Evolutionary conservation across 2,797 vertebrate species (phyloP).

Genomic region (Gambelia wislizenii): DNA sequence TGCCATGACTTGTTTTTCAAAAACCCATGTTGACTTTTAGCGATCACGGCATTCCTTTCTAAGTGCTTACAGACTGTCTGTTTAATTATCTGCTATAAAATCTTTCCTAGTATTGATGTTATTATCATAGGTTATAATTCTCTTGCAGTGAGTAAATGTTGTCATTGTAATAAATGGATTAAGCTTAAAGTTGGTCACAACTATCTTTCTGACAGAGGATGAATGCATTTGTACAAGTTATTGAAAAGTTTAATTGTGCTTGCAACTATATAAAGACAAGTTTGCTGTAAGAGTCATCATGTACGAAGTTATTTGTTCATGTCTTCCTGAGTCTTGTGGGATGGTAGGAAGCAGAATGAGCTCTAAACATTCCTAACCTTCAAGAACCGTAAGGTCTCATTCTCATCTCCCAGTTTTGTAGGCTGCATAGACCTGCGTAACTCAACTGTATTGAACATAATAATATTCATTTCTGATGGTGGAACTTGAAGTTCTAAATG

Average conservation of each 20-base stretch:
- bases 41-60: too few species aligned
- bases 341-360: neutral
- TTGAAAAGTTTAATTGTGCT: neutral
- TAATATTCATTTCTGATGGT: neutral
- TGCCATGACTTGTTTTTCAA: too few species aligned
- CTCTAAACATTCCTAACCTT: neutral
- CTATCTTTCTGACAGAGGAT: neutral
- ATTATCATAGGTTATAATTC: neutral
- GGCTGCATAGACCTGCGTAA: neutral
- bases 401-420: constrained; percentile 4
- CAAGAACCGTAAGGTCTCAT: neutral
- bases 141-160: neutral
- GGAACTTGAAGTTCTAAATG: neutral
- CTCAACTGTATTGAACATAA: neutral
- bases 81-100: too few species aligned
- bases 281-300: neutral
- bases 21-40: too few species aligned
- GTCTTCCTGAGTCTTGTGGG: neutral
- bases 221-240: neutral
- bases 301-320: too few species aligned
- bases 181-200: neutral
- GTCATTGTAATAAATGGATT: neutral
- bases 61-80: too few species aligned
- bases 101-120: too few species aligned
- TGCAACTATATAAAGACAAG: too few species aligned